Evolutionary conservation across 2,113 vertebrate genomes (phyloP), one percentile per base, ranked within the genome.

Genomic region (Dipodomys spectabilis): DNA sequence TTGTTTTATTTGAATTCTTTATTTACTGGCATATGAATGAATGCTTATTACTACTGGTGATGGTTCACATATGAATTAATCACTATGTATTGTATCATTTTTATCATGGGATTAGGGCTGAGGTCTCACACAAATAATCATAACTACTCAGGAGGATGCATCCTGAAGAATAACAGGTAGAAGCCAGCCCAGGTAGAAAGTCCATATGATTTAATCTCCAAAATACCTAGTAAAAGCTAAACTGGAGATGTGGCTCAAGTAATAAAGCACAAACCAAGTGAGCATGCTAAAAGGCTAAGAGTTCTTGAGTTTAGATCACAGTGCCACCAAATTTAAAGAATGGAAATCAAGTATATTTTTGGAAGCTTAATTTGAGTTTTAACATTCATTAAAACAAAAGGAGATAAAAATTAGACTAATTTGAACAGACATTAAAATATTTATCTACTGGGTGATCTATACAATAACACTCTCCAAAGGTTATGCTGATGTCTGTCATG

Each of bases 271-370:
- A 9, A 53, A 11, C 49, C 49, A 53, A 1, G 8, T 9, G 49
- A 53, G 49, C 12, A 13, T 53, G 49, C 49, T 53, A 13, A 53
- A 53, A 9, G 12, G 12, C 9, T 2, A 13, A 53, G 49, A 53
- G 49, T 9, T 53, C 49, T 13, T 53, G 12, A 53, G 12, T 13
- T 13, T 53, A 53, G 49, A 53, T 13, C 49, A 53, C 49, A 53
- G 12, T 11, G 12, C 49, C 49, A 53, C 49, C 49, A 75, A 60
- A 72, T 81, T 68, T 86, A 81, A 90, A 93, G 25, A 85, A 71
- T 22, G 72, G 16, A 88, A 82, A 95, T 3, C 13, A 75, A 2
- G n/a, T 86, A 23, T 93, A 92, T 85, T 92, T 22, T 86, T 88
- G 9, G 7, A 79, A 94, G 45, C 0, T 71, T 81, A 27, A 67